These are phyloP conservation scores for Gymnorhina tibicen DNA, from an alignment of 2,113 vertebrate genomes.

Conservation along the genomic window DNA sequence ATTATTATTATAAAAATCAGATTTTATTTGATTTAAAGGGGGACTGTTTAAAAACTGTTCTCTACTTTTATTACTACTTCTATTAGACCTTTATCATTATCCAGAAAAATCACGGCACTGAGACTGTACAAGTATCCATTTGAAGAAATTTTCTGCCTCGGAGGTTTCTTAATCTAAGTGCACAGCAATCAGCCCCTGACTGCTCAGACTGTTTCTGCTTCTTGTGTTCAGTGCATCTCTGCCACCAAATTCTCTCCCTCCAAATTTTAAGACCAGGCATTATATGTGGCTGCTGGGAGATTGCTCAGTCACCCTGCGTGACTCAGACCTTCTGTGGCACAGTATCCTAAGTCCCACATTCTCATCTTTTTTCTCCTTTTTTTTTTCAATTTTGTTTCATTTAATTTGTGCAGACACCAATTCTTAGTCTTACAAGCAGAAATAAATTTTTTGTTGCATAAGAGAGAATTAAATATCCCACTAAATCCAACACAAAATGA, in stretches of 20 bases:
- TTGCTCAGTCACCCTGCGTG: rapidly evolving
- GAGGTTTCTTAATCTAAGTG: not conserved
- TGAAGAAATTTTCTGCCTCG: not conserved
- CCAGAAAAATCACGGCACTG: not conserved
- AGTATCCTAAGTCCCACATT: not conserved
- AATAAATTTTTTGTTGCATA: not conserved
- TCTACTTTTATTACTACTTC: not conserved
- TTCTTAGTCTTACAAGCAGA: not conserved
- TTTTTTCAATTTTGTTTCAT: not conserved
- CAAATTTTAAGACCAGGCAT: not conserved
- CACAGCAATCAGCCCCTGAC: not conserved
- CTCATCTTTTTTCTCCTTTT: not conserved
- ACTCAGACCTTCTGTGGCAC: not conserved
- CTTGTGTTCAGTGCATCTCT: not conserved
- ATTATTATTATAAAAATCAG: not conserved
- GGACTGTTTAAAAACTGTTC: not conserved
- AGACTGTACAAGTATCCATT: not conserved
- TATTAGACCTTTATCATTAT: not conserved
- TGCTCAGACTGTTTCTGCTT: not conserved
- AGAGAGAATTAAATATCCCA: not conserved
- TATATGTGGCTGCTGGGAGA: not conserved
- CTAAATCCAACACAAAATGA: not conserved
- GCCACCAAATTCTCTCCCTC: not conserved
- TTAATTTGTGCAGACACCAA: not conserved
- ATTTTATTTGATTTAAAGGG: not conserved